Evolutionary conservation across 2,888 invertebrate species (phyloP).

Genomic region (Drosophila anomalipes): DNA sequence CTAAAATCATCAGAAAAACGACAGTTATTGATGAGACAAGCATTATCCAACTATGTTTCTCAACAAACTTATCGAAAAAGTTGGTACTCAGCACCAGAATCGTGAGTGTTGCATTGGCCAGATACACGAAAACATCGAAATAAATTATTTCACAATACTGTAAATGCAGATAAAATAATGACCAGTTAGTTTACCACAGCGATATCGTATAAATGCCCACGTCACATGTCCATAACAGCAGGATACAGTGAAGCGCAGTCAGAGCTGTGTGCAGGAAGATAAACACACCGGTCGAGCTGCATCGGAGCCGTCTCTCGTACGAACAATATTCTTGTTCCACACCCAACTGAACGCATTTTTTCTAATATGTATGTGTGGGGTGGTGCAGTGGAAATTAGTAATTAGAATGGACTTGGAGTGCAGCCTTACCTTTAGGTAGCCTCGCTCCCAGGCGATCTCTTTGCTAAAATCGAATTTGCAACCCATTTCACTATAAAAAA

Average conservation of each 20-base stretch:
- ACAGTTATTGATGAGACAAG: constrained; percentile 33
- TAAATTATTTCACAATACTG: constrained; percentile 25
- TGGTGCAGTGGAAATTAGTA: background rate
- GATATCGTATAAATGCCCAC: constrained; percentile 29
- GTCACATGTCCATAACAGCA: constrained; percentile 30
- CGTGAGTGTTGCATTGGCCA: background rate
- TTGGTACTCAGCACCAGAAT: constrained; percentile 35
- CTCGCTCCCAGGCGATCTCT: constrained; percentile 40
- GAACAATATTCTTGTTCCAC: constrained; percentile 46
- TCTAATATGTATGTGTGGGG: constrained; percentile 6
- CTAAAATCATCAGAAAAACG: constrained; percentile 4
- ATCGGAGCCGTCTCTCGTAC: constrained; percentile 47
- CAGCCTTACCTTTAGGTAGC: constrained; percentile 36
- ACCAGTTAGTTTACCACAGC: background rate
- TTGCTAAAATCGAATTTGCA: constrained; percentile 22
- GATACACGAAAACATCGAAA: constrained; percentile 27
- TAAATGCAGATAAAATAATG: background rate
- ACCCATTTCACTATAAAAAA: background rate
- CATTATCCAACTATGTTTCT: constrained; percentile 19
- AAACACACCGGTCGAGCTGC: constrained; percentile 33
- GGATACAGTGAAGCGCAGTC: constrained; percentile 14
- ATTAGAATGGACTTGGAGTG: too few species aligned
- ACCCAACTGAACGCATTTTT: constrained; percentile 41
- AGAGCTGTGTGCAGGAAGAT: constrained; percentile 34
- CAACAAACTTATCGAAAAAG: constrained; percentile 14